A percentile compares a stretch with the other conserved stretches of the same genome.
phyloP scores from a whole-genome alignment of 2,113 vertebrate species.

The Planiliza haematocheilus region DNA sequence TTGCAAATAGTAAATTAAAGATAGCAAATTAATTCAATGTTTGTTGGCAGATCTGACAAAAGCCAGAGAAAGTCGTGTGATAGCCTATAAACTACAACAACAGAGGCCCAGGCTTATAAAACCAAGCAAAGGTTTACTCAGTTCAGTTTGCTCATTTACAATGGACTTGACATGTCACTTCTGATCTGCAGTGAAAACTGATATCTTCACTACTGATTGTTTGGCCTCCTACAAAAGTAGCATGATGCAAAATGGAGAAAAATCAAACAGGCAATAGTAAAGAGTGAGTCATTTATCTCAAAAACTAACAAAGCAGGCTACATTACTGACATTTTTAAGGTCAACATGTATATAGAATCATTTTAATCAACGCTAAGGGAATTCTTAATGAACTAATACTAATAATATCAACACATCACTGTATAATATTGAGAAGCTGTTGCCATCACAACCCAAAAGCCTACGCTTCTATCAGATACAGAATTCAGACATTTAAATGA shows the following conservation, averaged over 20 bases:
- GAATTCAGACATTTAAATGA: background rate
- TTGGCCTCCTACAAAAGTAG: background rate
- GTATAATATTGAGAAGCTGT: background rate
- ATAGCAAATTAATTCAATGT: background rate
- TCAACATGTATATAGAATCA: background rate
- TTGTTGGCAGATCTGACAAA: background rate
- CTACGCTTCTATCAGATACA: background rate
- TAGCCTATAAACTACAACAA: no score
- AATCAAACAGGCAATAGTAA: no score
- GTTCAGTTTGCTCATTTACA: no score
- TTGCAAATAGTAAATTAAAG: no score
- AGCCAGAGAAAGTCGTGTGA: background rate
- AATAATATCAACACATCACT: no score
- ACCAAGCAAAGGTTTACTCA: no score
- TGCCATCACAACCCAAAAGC: background rate
- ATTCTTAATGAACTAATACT: no score
- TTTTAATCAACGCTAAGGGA: no score
- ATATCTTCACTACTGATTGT: no score
- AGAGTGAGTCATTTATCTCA: background rate
- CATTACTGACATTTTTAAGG: background rate
- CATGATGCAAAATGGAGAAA: background rate
- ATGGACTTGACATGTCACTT: background rate
- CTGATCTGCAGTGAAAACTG: no score
- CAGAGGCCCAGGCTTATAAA: no score
- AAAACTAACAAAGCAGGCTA: background rate